Conservation (phyloP, 2,888 invertebrate species). For the Oxystoma pomonae region DNA sequence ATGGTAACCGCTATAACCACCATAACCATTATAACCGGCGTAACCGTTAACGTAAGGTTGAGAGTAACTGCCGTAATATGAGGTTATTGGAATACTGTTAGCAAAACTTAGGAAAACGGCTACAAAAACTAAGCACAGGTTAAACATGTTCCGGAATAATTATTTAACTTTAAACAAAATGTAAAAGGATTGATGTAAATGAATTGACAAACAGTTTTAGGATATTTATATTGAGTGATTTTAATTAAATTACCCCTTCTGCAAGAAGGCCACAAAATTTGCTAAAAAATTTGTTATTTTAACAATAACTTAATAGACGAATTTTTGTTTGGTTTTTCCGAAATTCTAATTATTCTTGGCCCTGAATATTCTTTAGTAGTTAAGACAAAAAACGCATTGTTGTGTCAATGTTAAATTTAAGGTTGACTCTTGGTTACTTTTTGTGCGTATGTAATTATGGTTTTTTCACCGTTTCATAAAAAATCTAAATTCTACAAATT, state of each 20-base stretch:
- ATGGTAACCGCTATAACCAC: conserved; percentile 2
- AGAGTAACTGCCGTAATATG: not conserved
- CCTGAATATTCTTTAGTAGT: not conserved
- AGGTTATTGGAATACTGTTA: not conserved
- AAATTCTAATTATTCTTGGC: not conserved
- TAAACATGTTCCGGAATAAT: not conserved
- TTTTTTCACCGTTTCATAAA: no score
- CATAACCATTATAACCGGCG: conserved; percentile 4
- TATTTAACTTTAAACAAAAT: no score
- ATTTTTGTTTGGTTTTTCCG: not conserved
- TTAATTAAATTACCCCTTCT: not conserved
- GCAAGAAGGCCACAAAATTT: not conserved
- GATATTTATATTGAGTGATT: not conserved
- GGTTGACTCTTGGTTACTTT: not conserved
- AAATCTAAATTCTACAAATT: no score
- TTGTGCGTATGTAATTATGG: no score
- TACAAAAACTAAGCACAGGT: not conserved
- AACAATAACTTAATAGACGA: not conserved
- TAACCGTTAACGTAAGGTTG: conserved; percentile 1
- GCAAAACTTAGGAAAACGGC: not conserved
- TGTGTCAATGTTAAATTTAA: conserved; percentile 1
- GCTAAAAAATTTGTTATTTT: not conserved
- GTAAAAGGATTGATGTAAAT: no score
- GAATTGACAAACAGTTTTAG: not conserved
- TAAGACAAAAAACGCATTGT: not conserved